Evolutionary conservation across 2,113 vertebrate genomes (phyloP).

Genomic region (Zosterops pallidus): DNA sequence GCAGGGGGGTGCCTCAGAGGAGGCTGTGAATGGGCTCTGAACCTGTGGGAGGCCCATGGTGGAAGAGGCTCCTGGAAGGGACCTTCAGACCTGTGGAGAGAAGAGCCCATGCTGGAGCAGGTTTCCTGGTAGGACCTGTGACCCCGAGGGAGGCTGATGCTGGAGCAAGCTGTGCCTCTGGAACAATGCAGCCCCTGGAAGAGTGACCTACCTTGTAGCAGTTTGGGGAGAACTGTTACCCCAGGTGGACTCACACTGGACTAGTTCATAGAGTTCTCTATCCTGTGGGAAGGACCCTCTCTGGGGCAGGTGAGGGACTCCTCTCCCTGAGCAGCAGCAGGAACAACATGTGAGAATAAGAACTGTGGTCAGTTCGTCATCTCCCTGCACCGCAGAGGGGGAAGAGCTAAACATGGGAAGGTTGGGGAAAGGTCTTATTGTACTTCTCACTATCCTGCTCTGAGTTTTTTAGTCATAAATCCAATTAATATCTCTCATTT

Average conservation of each 20-base stretch:
- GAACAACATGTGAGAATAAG: accelerated
- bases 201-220: background rate
- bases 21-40: background rate
- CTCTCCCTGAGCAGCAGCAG: background rate
- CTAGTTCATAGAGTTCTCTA: background rate
- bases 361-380: no score
- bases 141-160: no score
- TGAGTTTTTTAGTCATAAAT: background rate
- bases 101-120: background rate
- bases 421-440: background rate
- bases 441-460: background rate
- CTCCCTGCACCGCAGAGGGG: no score
- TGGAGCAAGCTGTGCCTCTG: background rate
- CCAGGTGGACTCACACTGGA: background rate
- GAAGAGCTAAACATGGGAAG: background rate
- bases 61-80: background rate
- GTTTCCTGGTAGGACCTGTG: background rate
- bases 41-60: background rate
- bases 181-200: background rate
- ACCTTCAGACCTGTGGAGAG: background rate
- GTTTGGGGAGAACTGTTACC: background rate
- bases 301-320: background rate
- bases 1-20: background rate
- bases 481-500: background rate
- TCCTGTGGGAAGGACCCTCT: background rate